Percentiles rank a stretch among this genome's conserved stretches.
Evolutionary conservation across 2,888 invertebrate genomes (phyloP).

Genomic region (Drosophila paranaensis): DNA sequence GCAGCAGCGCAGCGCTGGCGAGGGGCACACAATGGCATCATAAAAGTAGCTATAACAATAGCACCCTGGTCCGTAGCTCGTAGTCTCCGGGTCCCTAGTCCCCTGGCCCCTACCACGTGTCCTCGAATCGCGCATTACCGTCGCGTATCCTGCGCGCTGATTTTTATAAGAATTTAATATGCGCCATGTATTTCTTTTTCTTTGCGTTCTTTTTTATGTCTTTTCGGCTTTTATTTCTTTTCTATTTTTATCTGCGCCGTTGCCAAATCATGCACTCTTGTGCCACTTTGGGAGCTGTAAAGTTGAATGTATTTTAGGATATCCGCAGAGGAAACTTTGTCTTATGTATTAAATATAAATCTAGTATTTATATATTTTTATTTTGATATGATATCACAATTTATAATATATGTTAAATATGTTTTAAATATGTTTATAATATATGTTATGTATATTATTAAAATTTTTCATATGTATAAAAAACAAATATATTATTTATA

Average conservation of each 20-base stretch:
- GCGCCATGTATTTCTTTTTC: conserved; percentile 59
- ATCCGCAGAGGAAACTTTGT: background rate
- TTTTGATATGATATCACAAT: too few relatives aligned
- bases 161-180: conserved; percentile 80
- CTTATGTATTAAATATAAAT: background rate
- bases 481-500: too few relatives aligned
- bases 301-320: background rate
- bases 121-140: conserved; percentile 39
- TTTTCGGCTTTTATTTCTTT: conserved; percentile 48
- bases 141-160: conserved; percentile 53
- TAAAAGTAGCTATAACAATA: conserved; percentile 70
- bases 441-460: too few relatives aligned
- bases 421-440: too few relatives aligned
- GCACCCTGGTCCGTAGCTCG: conserved; percentile 42
- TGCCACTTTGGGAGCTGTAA: background rate
- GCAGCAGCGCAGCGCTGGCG: background rate
- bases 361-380: too few relatives aligned
- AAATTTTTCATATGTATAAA: too few relatives aligned
- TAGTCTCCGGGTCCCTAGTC: background rate
- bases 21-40: conserved; percentile 46
- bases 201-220: conserved; percentile 22
- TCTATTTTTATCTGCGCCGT: conserved; percentile 34
- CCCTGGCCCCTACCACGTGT: conserved; percentile 29
- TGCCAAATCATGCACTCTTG: conserved; percentile 49
- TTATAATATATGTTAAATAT: too few relatives aligned